These are phyloP conservation scores for Etia nguti DNA, from an alignment of 2,113 vertebrate species.

Conservation along the genomic window DNA sequence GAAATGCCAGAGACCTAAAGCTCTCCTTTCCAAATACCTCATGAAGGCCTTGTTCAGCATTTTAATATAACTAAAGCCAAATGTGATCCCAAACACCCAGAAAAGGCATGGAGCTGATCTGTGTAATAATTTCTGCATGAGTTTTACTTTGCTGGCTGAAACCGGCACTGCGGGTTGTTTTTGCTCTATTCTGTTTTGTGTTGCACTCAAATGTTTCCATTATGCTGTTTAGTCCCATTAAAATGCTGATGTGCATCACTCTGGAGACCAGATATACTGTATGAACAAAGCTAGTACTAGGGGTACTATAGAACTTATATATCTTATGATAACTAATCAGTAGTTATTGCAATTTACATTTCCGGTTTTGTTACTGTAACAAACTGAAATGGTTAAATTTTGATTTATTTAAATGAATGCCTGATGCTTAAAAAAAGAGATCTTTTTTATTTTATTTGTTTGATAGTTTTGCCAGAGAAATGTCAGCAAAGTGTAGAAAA, in stretches of 20 bases:
- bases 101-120: not conserved
- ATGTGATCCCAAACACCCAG: not conserved
- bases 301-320: not conserved
- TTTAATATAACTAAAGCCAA: not conserved
- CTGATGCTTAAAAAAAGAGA: not conserved
- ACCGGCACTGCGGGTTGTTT: not conserved
- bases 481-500: not conserved
- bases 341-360: not conserved
- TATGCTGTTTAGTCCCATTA: not conserved
- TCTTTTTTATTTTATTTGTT: not conserved
- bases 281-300: not conserved
- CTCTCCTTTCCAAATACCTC: conserved; percentile 11
- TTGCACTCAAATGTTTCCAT: conserved; percentile 9
- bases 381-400: not conserved
- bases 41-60: not conserved
- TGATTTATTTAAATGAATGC: not conserved
- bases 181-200: not conserved
- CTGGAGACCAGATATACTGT: not conserved
- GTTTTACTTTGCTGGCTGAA: conserved; percentile 1
- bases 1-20: not conserved
- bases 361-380: not conserved
- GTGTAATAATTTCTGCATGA: not conserved
- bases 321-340: not conserved
- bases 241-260: not conserved
- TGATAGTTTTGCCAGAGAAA: not conserved